These are phyloP conservation scores for Chaetops frenatus DNA, from an alignment of 2,113 vertebrate genomes.

Conservation along the genomic window DNA sequence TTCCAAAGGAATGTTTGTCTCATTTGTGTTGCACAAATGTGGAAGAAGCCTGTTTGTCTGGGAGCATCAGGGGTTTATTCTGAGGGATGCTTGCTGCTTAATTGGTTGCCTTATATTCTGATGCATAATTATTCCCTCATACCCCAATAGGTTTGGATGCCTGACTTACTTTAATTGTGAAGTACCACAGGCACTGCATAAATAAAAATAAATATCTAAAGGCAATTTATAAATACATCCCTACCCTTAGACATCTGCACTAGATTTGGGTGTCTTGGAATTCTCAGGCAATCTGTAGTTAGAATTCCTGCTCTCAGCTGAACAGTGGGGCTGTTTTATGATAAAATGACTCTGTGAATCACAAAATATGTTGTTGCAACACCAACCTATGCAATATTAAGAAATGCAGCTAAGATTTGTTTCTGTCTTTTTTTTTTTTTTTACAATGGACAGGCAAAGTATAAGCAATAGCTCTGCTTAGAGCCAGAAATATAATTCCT, in stretches of 20 bases:
- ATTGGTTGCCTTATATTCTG: not conserved
- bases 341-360: not conserved
- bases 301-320: not conserved
- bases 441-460: not conserved
- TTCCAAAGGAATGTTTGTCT: not conserved
- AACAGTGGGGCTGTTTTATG: not conserved
- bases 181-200: not conserved
- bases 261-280: not conserved
- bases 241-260: not conserved
- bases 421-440: not conserved
- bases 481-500: not conserved
- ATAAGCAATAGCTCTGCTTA: not conserved
- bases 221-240: not conserved
- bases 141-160: not conserved
- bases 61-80: not conserved
- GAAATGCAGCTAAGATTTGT: not conserved
- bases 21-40: not conserved
- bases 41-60: not conserved
- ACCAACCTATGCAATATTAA: not conserved
- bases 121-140: not conserved
- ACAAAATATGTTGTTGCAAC: not conserved
- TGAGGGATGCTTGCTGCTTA: not conserved
- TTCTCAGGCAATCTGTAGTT: not conserved
- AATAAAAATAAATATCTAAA: constrained; percentile 10
- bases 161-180: not conserved